Conservation (phyloP, 2,113 vertebrate species). For the Brachirus orientalis region DNA sequence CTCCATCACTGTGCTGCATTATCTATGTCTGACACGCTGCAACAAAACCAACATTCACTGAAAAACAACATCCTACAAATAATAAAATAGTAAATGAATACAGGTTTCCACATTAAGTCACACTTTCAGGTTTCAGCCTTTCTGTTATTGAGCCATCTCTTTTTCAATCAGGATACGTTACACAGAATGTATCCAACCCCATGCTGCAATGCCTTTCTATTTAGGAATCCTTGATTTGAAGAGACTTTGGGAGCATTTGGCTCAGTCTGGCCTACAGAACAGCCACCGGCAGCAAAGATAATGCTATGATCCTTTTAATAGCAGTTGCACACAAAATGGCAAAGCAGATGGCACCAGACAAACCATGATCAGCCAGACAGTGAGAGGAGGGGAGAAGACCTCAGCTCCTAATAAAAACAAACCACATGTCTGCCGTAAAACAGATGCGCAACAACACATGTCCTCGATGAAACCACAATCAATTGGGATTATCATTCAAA, state of each 20-base stretch:
- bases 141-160: conserved; percentile 21
- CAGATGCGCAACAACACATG: conserved; percentile 26
- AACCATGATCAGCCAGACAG: conserved; percentile 46
- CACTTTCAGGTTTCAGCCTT: neutral
- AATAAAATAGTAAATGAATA: neutral
- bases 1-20: neutral
- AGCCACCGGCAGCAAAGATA: conserved; percentile 42
- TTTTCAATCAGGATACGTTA: conserved; percentile 24
- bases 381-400: neutral
- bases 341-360: conserved; percentile 54
- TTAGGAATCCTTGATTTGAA: conserved; percentile 46
- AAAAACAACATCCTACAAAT: neutral
- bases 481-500: conserved; percentile 8
- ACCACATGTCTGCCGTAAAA: conserved; percentile 12
- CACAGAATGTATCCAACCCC: conserved; percentile 20
- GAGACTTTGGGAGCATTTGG: conserved; percentile 42
- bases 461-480: conserved; percentile 13
- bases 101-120: conserved; percentile 8
- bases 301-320: conserved; percentile 40
- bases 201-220: conserved; percentile 55
- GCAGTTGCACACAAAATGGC: conserved; percentile 39
- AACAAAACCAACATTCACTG: neutral
- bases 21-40: neutral
- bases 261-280: conserved; percentile 18
- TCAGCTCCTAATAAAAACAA: conserved; percentile 41